These are phyloP conservation scores for Ricordea florida DNA, from an alignment of 92 coral and sea anemone genomes.

Conservation along the genomic window DNA sequence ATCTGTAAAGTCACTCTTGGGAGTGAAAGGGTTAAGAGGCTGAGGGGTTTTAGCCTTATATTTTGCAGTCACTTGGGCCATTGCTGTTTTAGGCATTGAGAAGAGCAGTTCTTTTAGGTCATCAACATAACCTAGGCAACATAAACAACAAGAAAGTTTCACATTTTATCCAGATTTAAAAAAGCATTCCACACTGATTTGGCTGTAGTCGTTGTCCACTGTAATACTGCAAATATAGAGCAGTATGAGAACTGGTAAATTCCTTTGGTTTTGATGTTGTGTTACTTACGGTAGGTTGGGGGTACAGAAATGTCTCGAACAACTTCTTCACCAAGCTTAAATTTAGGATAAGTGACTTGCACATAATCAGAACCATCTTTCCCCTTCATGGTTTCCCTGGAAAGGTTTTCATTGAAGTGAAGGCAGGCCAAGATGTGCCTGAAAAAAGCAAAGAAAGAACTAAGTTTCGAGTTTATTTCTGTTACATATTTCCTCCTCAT, in stretches of 20 bases:
- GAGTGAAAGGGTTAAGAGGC: too few species aligned
- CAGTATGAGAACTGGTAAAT: not conserved
- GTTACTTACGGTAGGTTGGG: not conserved
- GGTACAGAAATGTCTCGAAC: not conserved
- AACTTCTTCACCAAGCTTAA: not conserved
- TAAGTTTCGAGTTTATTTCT: too few species aligned
- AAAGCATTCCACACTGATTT: too few species aligned
- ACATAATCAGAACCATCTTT: not conserved
- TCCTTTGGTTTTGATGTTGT: too few species aligned
- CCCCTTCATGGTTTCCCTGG: not conserved
- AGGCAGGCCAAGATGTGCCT: not conserved
- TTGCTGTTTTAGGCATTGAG: not conserved
- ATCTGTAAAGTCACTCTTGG: too few species aligned
- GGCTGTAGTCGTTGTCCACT: too few species aligned
- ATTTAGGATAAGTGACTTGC: not conserved
- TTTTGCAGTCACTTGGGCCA: not conserved
- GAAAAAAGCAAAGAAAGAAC: not conserved
- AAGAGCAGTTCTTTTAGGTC: slow-evolving; percentile 32
- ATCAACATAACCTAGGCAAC: slow-evolving; percentile 39
- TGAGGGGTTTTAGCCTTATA: slow-evolving; percentile 21
- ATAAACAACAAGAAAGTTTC: too few species aligned
- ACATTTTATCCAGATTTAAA: too few species aligned
- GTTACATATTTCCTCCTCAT: too few species aligned
- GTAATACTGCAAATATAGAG: too few species aligned
- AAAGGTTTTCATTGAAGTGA: not conserved